A percentile compares a stretch with the other conserved stretches of the same genome.
These are phyloP conservation scores for Phalacrocorax aristotelis DNA, from an alignment of 2,113 vertebrate species.

Conservation along the genomic window DNA sequence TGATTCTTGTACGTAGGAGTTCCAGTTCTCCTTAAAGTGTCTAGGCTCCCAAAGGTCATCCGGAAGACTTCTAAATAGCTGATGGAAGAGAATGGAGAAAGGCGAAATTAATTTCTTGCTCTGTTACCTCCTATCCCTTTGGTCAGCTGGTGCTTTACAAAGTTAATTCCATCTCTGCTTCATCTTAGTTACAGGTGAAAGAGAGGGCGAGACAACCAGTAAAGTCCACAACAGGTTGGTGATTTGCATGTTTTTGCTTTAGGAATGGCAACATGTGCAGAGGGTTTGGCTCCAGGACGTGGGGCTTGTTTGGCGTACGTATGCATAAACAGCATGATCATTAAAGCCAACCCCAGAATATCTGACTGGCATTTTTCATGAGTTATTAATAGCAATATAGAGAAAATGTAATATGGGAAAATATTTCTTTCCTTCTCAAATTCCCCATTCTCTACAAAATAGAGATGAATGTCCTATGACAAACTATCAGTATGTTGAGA, in stretches of 20 bases:
- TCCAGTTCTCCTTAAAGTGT: not conserved
- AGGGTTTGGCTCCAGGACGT: not conserved
- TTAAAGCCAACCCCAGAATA: not conserved
- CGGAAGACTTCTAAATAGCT: not conserved
- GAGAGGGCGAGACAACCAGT: not conserved
- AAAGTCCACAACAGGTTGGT: not conserved
- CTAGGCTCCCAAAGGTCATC: not conserved
- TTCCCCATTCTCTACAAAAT: not conserved
- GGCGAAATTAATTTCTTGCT: slow-evolving; percentile 8
- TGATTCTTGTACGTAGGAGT: not conserved
- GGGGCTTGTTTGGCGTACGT: not conserved
- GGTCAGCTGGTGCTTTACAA: slow-evolving; percentile 1
- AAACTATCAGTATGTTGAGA: not conserved
- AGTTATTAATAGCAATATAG: not conserved
- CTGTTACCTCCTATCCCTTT: not conserved
- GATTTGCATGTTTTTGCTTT: not conserved
- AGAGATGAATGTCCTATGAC: not conserved
- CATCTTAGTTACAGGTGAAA: not conserved
- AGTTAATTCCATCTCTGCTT: not conserved
- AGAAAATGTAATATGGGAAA: not conserved
- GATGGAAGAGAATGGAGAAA: not conserved
- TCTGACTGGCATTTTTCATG: not conserved
- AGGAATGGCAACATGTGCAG: not conserved
- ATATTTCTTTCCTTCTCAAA: not conserved
- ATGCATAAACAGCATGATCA: not conserved